These are phyloP conservation scores for Chloroceryle amazona DNA, from an alignment of 2,797 vertebrate genomes.

Conservation along the genomic window DNA sequence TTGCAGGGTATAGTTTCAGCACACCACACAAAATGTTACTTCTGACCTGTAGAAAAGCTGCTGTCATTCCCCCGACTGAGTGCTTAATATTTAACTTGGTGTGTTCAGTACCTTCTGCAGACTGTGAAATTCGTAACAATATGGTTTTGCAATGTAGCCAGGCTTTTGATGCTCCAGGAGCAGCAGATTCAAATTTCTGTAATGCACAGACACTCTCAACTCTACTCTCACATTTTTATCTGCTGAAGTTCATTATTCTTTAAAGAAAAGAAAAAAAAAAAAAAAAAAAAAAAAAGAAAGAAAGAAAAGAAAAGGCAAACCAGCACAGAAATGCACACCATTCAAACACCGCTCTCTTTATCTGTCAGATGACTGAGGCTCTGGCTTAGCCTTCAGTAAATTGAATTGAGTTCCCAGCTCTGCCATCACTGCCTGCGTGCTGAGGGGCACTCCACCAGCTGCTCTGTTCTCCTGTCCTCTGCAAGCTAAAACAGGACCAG, in stretches of 20 bases:
- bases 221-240: background rate
- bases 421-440: background rate
- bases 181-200: conserved; percentile 16
- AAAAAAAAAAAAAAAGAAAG: background rate
- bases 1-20: background rate
- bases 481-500: rapidly evolving
- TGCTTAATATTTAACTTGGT: background rate
- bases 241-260: background rate
- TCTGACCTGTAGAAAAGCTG: background rate
- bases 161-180: conserved; percentile 15
- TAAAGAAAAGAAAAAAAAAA: background rate
- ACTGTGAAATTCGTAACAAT: background rate
- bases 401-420: background rate
- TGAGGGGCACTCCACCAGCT: background rate
- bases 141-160: background rate
- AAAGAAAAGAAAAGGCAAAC: background rate
- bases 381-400: background rate
- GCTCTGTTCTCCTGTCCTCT: background rate
- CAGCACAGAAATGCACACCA: background rate
- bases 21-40: background rate
- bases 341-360: background rate
- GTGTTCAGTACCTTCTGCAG: background rate
- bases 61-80: background rate
- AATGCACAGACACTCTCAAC: background rate
- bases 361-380: background rate